Conservation (phyloP, 2,113 vertebrate genomes). For the Takifugu bimaculatus region DNA sequence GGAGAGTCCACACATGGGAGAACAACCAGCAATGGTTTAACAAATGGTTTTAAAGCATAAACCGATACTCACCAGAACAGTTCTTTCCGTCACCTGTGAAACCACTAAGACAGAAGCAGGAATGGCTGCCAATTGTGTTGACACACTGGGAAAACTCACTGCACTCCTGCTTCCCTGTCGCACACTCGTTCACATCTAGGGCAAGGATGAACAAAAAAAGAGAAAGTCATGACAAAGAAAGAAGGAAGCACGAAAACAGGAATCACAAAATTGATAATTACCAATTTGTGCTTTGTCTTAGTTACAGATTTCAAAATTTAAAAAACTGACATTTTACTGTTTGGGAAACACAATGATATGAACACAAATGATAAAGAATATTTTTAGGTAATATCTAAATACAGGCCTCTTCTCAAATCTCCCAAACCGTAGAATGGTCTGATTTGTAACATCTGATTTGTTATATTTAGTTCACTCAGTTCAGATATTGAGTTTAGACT, state of each 20-base stretch:
- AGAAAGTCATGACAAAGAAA: background rate
- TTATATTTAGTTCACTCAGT: too few species aligned
- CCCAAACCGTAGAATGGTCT: too few species aligned
- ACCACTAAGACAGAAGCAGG: conserved; percentile 74
- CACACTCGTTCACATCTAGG: conserved; percentile 78
- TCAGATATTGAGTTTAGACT: too few species aligned
- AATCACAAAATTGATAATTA: background rate
- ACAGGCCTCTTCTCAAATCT: too few species aligned
- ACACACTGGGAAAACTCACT: conserved; percentile 72
- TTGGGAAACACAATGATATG: background rate
- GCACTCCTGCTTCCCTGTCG: conserved; percentile 62
- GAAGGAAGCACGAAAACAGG: background rate
- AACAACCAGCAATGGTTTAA: conserved; percentile 1
- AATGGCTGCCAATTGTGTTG: conserved; percentile 72
- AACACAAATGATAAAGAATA: too few species aligned
- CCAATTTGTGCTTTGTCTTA: background rate
- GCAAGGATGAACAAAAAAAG: background rate
- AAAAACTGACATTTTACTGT: background rate
- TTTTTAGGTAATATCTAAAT: too few species aligned
- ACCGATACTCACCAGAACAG: conserved; percentile 73
- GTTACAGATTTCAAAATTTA: background rate
- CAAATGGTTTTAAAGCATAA: conserved; percentile 1
- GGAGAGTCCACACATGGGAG: conserved; percentile 32
- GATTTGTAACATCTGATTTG: too few species aligned
- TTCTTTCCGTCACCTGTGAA: conserved; percentile 77